Evolutionary conservation across 1,140 invertebrate species (phyloP).

Genomic region (Drosophila trapezifrons): DNA sequence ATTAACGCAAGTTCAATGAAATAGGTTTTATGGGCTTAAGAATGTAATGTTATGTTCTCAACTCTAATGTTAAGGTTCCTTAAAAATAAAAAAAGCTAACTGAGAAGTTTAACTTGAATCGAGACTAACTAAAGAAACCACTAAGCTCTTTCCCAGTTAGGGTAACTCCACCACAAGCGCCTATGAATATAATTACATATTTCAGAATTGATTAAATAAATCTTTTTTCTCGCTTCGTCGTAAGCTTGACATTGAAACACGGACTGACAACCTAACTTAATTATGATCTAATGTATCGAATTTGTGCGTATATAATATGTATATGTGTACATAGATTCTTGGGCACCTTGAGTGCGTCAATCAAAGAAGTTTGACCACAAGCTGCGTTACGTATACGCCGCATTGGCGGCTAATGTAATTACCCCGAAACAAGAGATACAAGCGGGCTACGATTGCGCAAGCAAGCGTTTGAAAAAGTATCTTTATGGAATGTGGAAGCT

Average conservation of each 20-base stretch:
- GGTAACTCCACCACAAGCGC: not conserved
- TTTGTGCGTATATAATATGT: not conserved
- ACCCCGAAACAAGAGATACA: slow-evolving; percentile 28
- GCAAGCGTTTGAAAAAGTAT: slow-evolving; percentile 35
- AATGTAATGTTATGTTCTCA: too few relatives aligned
- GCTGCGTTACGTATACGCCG: slow-evolving; percentile 49
- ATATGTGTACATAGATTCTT: slow-evolving; percentile 15
- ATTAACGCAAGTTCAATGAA: too few relatives aligned
- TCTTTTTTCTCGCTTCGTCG: slow-evolving; percentile 21
- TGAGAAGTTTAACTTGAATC: too few relatives aligned
- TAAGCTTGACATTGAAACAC: slow-evolving; percentile 43
- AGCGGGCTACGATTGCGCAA: slow-evolving; percentile 31
- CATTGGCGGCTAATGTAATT: slow-evolving; percentile 47
- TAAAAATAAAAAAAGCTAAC: not conserved
- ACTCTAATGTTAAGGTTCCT: not conserved
- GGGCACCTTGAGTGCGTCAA: slow-evolving; percentile 43
- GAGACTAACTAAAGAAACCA: not conserved
- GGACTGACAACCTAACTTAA: slow-evolving; percentile 35
- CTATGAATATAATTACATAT: slow-evolving; percentile 34
- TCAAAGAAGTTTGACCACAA: slow-evolving; percentile 43
- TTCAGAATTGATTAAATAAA: slow-evolving; percentile 45
- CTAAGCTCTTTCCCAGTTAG: slow-evolving; percentile 1
- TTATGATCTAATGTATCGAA: slow-evolving; percentile 45
- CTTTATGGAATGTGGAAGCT: slow-evolving; percentile 54
- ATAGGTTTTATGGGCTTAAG: too few relatives aligned